Evolutionary conservation across 2,888 invertebrate species (phyloP), one percentile per base, ranked within the genome.

Genomic region (Sinhomidia bicolor): DNA sequence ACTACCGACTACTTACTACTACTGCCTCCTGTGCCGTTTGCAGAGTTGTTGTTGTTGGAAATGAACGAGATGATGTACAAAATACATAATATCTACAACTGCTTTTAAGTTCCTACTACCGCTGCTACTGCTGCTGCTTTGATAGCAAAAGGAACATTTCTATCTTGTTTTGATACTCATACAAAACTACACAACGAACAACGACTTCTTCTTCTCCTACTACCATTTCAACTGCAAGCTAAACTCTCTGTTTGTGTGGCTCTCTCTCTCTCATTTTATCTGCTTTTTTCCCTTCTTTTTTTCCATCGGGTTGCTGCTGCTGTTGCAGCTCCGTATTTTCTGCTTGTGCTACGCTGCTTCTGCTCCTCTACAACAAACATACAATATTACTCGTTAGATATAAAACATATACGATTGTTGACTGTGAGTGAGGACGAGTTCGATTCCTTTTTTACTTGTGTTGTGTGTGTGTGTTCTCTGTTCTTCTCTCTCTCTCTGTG

Each of bases 331-430:
- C 29, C 62, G 62, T 32, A 26, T 32, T 65, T 65, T n/a, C n/a
- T 23, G n/a, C 32, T 65, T 65, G 29, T 60, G 60, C 60, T 29
- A 14, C 26, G 23, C 12, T 20, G 5, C 60, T 60, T 23, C 60
- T 60, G 23, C 44, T 36, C 36, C 68, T 71, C 68, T 44, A 71
- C 74, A 74, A 51, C 74, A 74, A 74, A 74, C 74, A 51, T 26
- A 74, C 47, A 74, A 74, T 74, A 74, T 74, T 47, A 74, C 74
- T n/a, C n/a, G n/a, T n/a, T n/a, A n/a, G n/a, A 74, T 74, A 76
- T 88, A 88, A 88, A 88, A 82, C 82, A 65, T 88, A 82, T 88
- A 88, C 87, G 82, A 88, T 88, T 88, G 87, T 88, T 88, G 87
- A 82, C 82, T 82, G 86, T 57, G 79, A 60, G 85, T 78, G 71